A percentile compares a stretch with the other conserved stretches of the same genome.
phyloP scores from a whole-genome alignment of 2,888 invertebrate species.

The Slavum lentiscoides region DNA sequence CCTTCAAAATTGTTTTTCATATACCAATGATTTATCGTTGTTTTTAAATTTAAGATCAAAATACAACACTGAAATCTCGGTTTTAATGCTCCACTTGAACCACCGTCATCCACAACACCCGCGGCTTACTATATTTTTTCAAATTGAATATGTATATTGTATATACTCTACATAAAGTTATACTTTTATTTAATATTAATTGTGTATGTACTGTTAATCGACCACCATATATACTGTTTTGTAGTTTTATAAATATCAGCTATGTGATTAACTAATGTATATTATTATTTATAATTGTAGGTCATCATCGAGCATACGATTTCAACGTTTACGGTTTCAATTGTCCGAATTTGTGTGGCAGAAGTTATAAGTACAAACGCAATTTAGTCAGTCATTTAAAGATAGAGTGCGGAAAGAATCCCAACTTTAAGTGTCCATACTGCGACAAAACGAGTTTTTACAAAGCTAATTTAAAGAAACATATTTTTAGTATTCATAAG shows the following conservation, averaged over 20 bases:
- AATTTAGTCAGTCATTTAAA: slow-evolving; percentile 60
- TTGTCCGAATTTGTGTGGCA: slow-evolving; percentile 33
- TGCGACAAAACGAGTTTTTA: slow-evolving; percentile 55
- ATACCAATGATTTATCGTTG: too few relatives aligned
- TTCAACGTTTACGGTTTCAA: slow-evolving; percentile 27
- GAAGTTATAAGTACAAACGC: slow-evolving; percentile 60
- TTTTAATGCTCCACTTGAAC: too few relatives aligned
- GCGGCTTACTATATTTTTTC: too few relatives aligned
- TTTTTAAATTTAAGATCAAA: too few relatives aligned
- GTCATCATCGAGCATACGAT: background rate
- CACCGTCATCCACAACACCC: too few relatives aligned
- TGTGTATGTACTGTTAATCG: background rate
- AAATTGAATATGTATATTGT: too few relatives aligned
- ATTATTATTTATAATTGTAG: slow-evolving; percentile 17
- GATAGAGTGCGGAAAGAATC: slow-evolving; percentile 56
- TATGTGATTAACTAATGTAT: background rate
- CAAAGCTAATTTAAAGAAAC: slow-evolving; percentile 54
- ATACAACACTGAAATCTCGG: too few relatives aligned
- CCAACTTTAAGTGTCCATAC: slow-evolving; percentile 55
- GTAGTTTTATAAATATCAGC: background rate
- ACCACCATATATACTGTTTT: background rate
- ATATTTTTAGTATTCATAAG: slow-evolving; percentile 47
- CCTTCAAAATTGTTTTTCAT: too few relatives aligned
- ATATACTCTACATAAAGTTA: background rate
- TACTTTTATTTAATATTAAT: background rate